phyloP scores from a whole-genome alignment of 2,888 invertebrate genomes.

The Caenorhabditis japonica region DNA sequence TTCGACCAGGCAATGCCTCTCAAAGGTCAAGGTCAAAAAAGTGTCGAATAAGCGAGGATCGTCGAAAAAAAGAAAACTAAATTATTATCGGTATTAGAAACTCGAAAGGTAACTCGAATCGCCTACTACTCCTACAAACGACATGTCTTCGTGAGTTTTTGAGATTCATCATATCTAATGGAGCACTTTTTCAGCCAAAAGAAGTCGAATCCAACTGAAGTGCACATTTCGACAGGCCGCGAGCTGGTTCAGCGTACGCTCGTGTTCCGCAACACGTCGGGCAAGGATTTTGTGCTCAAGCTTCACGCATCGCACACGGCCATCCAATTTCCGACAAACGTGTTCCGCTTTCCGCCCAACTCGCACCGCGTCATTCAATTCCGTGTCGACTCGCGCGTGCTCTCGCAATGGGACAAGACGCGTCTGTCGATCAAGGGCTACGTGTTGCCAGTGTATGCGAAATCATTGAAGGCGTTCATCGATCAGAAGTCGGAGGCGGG shows the following conservation, averaged over 20 bases:
- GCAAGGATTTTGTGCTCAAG: constrained; percentile 50
- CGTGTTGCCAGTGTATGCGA: constrained; percentile 43
- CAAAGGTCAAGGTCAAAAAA: not conserved
- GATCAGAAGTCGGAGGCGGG: constrained; percentile 19
- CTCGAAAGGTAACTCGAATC: constrained; percentile 28
- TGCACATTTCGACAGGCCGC: constrained; percentile 29
- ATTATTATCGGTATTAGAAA: constrained; percentile 21
- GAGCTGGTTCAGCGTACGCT: constrained; percentile 48
- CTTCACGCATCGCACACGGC: constrained; percentile 28
- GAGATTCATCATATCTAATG: not conserved
- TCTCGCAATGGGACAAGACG: constrained; percentile 23
- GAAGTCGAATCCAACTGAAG: constrained; percentile 47
- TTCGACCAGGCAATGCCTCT: too few species aligned
- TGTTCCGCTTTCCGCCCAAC: constrained; percentile 45
- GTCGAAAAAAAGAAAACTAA: not conserved
- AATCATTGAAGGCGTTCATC: constrained; percentile 27
- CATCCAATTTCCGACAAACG: constrained; percentile 37
- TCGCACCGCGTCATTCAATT: constrained; percentile 44
- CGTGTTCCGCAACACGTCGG: constrained; percentile 45
- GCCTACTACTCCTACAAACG: constrained; percentile 20
- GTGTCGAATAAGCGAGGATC: not conserved
- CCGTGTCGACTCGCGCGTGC: constrained; percentile 26
- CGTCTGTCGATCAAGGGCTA: constrained; percentile 26
- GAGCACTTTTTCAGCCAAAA: constrained; percentile 31
- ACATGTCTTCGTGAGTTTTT: constrained; percentile 32